These are phyloP conservation scores for Thunnus thynnus DNA, from an alignment of 2,113 vertebrate genomes.

Conservation along the genomic window DNA sequence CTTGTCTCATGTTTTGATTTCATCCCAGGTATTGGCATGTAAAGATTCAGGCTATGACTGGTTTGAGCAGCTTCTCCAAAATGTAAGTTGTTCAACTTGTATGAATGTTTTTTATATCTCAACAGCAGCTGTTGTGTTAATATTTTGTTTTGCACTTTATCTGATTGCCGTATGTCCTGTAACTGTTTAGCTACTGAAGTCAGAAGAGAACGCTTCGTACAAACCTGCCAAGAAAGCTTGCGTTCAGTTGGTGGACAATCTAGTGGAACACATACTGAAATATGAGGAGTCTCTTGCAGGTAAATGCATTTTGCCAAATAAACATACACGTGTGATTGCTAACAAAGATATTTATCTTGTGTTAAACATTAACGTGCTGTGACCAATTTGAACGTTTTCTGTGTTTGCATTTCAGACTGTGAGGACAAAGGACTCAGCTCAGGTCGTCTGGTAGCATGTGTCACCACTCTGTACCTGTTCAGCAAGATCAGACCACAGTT, in stretches of 20 bases:
- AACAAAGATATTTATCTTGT: background rate
- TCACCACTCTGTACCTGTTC: constrained; percentile 97
- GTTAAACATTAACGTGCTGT: background rate
- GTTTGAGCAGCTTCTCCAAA: constrained; percentile 99
- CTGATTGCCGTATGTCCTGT: background rate
- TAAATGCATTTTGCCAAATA: constrained; percentile 65
- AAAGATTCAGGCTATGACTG: constrained; percentile 98
- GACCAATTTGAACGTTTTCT: background rate
- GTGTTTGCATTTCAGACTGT: constrained; percentile 66
- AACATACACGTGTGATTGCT: background rate
- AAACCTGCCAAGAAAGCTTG: constrained; percentile 99
- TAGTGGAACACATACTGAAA: constrained; percentile 97
- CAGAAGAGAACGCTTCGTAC: constrained; percentile 96
- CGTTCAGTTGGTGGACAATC: constrained; percentile 96
- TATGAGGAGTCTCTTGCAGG: constrained; percentile 96
- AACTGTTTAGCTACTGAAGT: constrained; percentile 90
- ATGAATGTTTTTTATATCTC: background rate
- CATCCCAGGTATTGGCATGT: constrained; percentile 92
- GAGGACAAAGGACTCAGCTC: constrained; percentile 96
- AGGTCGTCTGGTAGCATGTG: constrained; percentile 93
- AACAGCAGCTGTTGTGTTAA: background rate
- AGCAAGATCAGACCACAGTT: constrained; percentile 97
- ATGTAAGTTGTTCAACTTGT: constrained; percentile 87
- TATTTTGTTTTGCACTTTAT: constrained; percentile 21
- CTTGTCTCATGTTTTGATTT: constrained; percentile 8